Evolutionary conservation across 2,113 vertebrate species (phyloP), one percentile per base, ranked within the genome.

Genomic region (Salvelinus alpinus): DNA sequence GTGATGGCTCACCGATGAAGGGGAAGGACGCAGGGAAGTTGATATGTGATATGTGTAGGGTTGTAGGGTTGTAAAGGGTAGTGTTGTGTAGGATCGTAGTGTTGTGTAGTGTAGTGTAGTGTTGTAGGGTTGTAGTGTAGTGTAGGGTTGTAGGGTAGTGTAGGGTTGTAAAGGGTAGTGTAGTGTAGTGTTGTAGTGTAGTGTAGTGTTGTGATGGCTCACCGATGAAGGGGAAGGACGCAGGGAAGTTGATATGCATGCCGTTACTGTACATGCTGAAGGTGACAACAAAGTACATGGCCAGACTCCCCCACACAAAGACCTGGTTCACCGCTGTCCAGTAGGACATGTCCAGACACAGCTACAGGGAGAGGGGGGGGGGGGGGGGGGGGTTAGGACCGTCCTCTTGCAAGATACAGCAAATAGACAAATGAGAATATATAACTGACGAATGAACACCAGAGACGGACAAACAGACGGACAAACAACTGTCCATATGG

Each of bases 271-370:
- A 96, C 93, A 97, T 96, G 79, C 96, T 92, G 89, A 98, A 95
- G 2, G 95, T 95, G 87, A 97, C 92, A 0, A 89, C 92, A 71
- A 99, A 99, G 89, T 96, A 99, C 89, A 97, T 91, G 47, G 89
- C 91, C 86, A 99, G 94, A 89, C 97, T 99, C 34, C 97, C 97
- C 96, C 96, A 92, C 12, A 95, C 94, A 71, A 98, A 96, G 80
- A 98, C 82, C 4, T 96, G 95, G 91, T 95, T 99, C 12, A 99
- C 94, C 0, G 94, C 86, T 0, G 97, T 99, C 98, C 98, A 99
- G 92, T 95, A 98, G 9, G 94, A 89, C 60, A 96, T 97, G 83
- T 96, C 95, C 86, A 99, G 76, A 1, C 94, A 94, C 88, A 99
- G 88, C 97, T 99, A 14, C 3, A 68, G 66, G 71, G 27, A 64